Evolutionary conservation across 2,888 invertebrate species (phyloP), one percentile per base, ranked within the genome.

Genomic region (Plebejus melissa): DNA sequence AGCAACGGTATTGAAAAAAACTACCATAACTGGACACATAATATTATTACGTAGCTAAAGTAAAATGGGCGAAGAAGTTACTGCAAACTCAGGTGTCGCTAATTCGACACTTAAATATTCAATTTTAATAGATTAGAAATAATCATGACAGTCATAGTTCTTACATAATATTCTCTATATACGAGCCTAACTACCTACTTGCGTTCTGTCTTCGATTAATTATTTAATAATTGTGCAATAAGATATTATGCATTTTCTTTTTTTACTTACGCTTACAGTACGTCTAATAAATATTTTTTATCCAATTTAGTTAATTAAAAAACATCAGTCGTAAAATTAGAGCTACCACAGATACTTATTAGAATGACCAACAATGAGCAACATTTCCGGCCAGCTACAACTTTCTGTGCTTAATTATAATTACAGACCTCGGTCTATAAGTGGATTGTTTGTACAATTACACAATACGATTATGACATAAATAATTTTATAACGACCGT

Each of bases 381-480:
- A 65, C 32, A 65, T 65, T 65, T 72, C 72, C 72, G 72, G 54
- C 50, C 65, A 36, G 16, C 13, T 65, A 28, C 60, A 36, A 65
- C 32, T 65, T 22, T 50, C 71, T 22, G 46, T 16, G 50, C 72
- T 50, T 54, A 32, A 72, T 72, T 32, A 50, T 72, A 72, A 72
- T 72, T 72, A 72, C 50, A 54, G 72, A 72, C 54, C 72, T 72
- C 72, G 72, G 6, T 72, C 54, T 32, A 72, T 50, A 54, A 72
- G 50, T 32, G 13, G 72, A 72, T 50, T 72, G 72, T 72, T 72
- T 72, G 72, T 71, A 41, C 71, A 71, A 71, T 72, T 72, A 72
- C 72, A 72, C 72, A 72, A 72, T 72, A 72, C 72, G 72, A 72
- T 72, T 72, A 72, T 72, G 72, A 72, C 72, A 72, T 72, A 72